phyloP scores from a whole-genome alignment of 2,113 vertebrate genomes.

The Hippocampus comes region DNA sequence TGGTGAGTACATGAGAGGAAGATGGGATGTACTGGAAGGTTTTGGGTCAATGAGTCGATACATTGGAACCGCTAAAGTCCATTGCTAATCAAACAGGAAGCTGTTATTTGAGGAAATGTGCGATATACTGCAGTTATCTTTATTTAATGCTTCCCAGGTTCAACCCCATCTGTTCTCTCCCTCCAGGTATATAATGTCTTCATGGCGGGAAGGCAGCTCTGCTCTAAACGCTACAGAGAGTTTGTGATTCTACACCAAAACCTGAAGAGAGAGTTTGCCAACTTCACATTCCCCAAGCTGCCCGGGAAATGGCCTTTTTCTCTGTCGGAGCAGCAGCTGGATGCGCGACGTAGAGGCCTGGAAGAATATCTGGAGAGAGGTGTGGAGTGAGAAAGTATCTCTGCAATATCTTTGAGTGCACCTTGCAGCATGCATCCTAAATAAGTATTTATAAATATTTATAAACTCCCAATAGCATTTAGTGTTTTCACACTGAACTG shows the following conservation, averaged over 20 bases:
- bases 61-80: no score
- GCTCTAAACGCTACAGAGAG: conserved; percentile 92
- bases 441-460: not conserved
- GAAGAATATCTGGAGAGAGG: conserved; percentile 97
- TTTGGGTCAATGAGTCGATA: not conserved
- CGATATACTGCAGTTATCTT: not conserved
- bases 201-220: conserved; percentile 93
- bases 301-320: conserved; percentile 97
- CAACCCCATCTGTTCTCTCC: not conserved
- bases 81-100: not conserved
- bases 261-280: conserved; percentile 90
- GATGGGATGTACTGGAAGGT: not conserved
- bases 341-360: conserved; percentile 85
- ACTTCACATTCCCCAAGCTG: conserved; percentile 87
- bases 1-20: conserved; percentile 74
- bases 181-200: conserved; percentile 90
- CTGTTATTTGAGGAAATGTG: not conserved
- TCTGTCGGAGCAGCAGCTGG: conserved; percentile 92
- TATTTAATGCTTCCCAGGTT: not conserved
- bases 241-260: conserved; percentile 95
- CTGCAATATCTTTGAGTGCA: not conserved
- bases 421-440: not conserved
- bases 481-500: no score
- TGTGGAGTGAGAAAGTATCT: conserved; percentile 29
- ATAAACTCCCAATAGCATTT: no score